Conservation (phyloP, 30 jellyfish, hydroid and myxozoan genomes). For the Aurelia sp. region DNA sequence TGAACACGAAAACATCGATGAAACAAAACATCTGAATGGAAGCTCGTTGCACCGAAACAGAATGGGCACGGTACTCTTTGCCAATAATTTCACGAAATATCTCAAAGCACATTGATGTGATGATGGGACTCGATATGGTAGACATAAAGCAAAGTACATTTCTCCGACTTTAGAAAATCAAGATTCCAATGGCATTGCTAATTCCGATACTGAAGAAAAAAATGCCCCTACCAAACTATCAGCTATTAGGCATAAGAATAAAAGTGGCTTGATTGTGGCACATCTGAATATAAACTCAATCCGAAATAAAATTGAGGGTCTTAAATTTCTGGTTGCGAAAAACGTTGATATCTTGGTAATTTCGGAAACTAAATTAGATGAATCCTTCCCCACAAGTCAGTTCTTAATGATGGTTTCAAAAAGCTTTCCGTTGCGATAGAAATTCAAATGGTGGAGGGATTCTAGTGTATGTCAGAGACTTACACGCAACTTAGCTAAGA, state of each 20-base stretch:
- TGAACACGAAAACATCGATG: no score
- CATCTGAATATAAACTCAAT: slow-evolving; percentile 18
- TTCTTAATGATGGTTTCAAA: slow-evolving; percentile 9
- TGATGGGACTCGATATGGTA: not conserved
- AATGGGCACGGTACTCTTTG: no score
- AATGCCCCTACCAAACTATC: not conserved
- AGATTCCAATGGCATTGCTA: not conserved
- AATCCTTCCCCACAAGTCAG: slow-evolving; percentile 8
- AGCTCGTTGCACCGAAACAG: no score
- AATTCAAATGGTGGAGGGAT: not conserved
- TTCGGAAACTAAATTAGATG: slow-evolving; percentile 8
- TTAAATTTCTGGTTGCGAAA: not conserved
- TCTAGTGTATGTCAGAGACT: not conserved
- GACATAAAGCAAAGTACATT: not conserved
- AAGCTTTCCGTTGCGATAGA: slow-evolving; percentile 6
- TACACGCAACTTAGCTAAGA: no score
- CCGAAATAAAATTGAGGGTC: slow-evolving; percentile 9
- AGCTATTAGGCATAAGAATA: not conserved
- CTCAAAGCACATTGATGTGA: slow-evolving; percentile 1
- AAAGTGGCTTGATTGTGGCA: not conserved
- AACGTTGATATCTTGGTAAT: not conserved
- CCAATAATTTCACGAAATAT: no score
- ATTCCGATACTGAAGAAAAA: not conserved
- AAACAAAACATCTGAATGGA: no score
- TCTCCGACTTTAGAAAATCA: not conserved